Conservation (phyloP, 2,797 vertebrate species). For the Basileuterus tristriatus region DNA sequence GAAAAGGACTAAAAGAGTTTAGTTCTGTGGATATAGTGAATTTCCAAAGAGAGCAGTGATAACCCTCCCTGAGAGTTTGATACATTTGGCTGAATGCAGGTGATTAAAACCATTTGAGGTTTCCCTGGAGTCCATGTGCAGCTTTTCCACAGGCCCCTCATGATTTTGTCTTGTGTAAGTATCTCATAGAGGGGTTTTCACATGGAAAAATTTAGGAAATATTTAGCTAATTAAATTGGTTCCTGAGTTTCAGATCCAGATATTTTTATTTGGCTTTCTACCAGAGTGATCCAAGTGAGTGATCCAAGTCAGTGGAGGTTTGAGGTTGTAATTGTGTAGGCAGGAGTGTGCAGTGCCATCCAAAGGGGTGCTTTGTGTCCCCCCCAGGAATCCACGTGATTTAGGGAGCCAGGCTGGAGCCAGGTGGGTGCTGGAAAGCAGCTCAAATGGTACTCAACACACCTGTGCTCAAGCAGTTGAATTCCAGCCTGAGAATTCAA, state of each 20-base stretch:
- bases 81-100: not conserved
- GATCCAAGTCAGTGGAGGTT: not conserved
- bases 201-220: not conserved
- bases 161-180: no score
- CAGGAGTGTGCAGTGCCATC: not conserved
- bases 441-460: not conserved
- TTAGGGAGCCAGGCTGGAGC: slow-evolving; percentile 5
- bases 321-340: no score
- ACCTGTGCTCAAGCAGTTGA: not conserved
- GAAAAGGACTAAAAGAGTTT: not conserved
- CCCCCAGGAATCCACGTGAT: not conserved
- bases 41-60: not conserved
- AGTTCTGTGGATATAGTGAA: not conserved
- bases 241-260: not conserved
- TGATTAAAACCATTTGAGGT: not conserved
- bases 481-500: slow-evolving; percentile 16
- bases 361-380: not conserved
- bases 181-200: not conserved
- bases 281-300: no score
- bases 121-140: not conserved
- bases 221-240: not conserved
- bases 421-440: not conserved
- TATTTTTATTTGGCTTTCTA: not conserved
- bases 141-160: not conserved
- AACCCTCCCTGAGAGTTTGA: not conserved